phyloP scores from a whole-genome alignment of 1,140 invertebrate species.

The Hycleus cichorii region DNA sequence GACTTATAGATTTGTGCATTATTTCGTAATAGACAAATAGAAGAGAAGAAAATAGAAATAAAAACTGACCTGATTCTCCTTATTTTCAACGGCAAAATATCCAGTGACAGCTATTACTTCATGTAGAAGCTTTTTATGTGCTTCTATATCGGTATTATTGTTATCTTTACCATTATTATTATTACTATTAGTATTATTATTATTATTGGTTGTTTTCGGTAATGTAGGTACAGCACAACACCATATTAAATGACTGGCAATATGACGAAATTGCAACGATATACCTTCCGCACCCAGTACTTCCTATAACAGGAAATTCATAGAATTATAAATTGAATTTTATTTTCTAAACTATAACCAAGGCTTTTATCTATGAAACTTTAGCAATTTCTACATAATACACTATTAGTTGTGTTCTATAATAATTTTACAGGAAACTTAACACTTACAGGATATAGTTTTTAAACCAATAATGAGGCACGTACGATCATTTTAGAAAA shows the following conservation, averaged over 20 bases:
- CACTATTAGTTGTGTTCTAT: too few relatives aligned
- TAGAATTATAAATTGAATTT: conserved; percentile 10
- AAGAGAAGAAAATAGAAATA: neutral
- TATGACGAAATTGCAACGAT: conserved; percentile 81
- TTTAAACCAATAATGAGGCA: too few relatives aligned
- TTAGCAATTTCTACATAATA: too few relatives aligned
- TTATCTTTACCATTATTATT: conserved; percentile 30
- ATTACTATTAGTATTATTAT: conserved; percentile 31
- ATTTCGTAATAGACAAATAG: neutral
- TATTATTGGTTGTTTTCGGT: conserved; percentile 36
- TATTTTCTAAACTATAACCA: neutral
- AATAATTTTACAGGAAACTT: too few relatives aligned
- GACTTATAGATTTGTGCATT: too few relatives aligned
- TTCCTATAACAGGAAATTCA: conserved; percentile 52
- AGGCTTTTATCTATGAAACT: neutral
- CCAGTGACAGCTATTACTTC: conserved; percentile 72
- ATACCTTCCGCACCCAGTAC: conserved; percentile 78
- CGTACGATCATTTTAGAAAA: too few relatives aligned
- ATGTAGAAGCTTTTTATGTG: conserved; percentile 51
- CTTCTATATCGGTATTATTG: conserved; percentile 30
- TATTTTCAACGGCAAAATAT: conserved; percentile 72
- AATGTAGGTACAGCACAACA: conserved; percentile 57
- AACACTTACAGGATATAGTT: too few relatives aligned
- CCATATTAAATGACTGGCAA: conserved; percentile 76
- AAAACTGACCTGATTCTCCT: conserved; percentile 70